Evolutionary conservation across 2,888 invertebrate genomes (phyloP).

Genomic region (Torymus aiolomorphi): DNA sequence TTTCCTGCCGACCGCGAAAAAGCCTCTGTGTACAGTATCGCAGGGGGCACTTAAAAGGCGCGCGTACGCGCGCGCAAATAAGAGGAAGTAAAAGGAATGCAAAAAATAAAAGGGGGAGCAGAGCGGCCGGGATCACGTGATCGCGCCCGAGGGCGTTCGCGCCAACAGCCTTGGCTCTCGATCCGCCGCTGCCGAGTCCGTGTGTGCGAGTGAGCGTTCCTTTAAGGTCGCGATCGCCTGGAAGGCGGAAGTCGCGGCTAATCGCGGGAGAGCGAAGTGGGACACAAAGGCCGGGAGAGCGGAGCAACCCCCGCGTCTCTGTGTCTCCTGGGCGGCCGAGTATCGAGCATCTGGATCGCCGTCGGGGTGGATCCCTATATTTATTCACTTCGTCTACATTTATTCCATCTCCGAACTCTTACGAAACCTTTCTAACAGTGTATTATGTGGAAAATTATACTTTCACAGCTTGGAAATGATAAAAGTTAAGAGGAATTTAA

Average conservation of each 20-base stretch:
- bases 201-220: neutral
- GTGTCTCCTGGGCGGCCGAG: neutral
- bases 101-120: constrained; percentile 1
- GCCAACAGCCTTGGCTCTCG: constrained; percentile 36
- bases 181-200: constrained; percentile 41
- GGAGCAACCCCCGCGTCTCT: neutral
- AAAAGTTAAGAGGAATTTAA: too few species aligned
- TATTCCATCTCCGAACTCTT: too few species aligned
- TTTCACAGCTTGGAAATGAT: too few species aligned
- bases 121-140: constrained; percentile 2
- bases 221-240: constrained; percentile 62
- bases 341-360: constrained; percentile 1
- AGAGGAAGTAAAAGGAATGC: constrained; percentile 10
- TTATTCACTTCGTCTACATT: too few species aligned
- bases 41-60: neutral
- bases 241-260: constrained; percentile 68
- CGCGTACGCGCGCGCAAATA: constrained; percentile 3
- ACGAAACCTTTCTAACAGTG: too few species aligned
- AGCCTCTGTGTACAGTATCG: neutral
- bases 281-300: constrained; percentile 62
- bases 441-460: too few species aligned
- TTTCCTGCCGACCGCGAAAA: neutral
- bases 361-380: too few species aligned
- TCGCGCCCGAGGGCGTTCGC: constrained; percentile 3
- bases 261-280: constrained; percentile 63